phyloP scores from a whole-genome alignment of 2,888 invertebrate genomes.

The Coelopa pilipes region DNA sequence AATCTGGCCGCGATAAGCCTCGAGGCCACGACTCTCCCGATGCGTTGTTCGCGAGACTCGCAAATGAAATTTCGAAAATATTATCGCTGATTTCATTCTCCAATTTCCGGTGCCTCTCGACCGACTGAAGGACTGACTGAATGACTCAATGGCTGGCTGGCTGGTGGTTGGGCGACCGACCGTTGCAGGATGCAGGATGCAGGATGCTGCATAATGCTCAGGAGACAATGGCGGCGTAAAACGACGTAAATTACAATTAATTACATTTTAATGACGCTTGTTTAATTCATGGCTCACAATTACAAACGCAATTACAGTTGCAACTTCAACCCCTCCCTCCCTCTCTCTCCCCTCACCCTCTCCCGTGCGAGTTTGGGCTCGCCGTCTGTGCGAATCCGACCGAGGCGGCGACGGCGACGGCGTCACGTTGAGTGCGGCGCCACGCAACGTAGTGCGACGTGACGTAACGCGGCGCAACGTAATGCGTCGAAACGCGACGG shows the following conservation, averaged over 20 bases:
- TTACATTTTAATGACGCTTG: constrained; percentile 64
- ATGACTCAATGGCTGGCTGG: no score
- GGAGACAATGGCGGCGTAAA: constrained; percentile 33
- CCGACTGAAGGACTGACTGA: no score
- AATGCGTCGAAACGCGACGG: neutral
- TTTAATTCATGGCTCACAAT: constrained; percentile 61
- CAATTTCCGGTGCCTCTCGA: no score
- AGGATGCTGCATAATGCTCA: neutral
- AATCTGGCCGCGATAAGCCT: no score
- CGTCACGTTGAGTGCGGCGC: neutral
- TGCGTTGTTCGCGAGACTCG: no score
- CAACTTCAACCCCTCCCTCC: neutral
- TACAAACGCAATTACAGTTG: constrained; percentile 58
- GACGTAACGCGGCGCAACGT: neutral
- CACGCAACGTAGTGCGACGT: constrained; percentile 2
- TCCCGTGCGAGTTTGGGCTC: neutral
- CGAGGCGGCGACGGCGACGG: neutral
- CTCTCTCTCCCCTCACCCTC: no score
- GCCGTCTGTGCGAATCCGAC: neutral
- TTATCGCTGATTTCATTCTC: no score
- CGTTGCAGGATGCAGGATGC: neutral
- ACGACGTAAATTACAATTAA: constrained; percentile 62
- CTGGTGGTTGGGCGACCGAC: no score
- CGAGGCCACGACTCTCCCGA: no score
- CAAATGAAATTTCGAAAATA: no score